Percentiles rank a stretch among this genome's conserved stretches.
Evolutionary conservation across 2,888 invertebrate genomes (phyloP).

Genomic region (Watsonalla cultraria): DNA sequence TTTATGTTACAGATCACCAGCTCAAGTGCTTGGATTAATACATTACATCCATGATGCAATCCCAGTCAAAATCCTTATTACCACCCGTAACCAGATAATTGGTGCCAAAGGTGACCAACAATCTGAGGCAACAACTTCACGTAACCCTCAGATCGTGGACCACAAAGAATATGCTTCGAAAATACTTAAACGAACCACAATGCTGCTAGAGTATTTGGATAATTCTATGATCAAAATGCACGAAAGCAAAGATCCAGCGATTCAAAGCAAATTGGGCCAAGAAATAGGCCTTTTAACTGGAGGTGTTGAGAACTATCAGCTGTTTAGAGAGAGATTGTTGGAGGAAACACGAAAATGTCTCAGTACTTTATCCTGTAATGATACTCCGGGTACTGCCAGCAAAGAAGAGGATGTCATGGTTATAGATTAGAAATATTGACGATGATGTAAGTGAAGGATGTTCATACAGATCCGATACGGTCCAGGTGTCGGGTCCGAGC

Average conservation of each 20-base stretch:
- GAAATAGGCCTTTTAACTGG: constrained; percentile 52
- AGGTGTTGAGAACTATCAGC: constrained; percentile 31
- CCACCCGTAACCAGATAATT: constrained; percentile 38
- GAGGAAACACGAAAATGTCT: constrained; percentile 33
- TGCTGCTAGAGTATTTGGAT: constrained; percentile 50
- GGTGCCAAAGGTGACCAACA: constrained; percentile 29
- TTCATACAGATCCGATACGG: background rate
- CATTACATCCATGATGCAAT: constrained; percentile 59
- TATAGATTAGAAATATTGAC: constrained; percentile 17
- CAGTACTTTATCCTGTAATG: constrained; percentile 13
- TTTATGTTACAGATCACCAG: constrained; percentile 47
- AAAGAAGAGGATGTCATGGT: constrained; percentile 20
- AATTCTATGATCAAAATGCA: constrained; percentile 52
- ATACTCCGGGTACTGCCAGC: constrained; percentile 1
- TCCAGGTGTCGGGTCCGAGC: too few species aligned
- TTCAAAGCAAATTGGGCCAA: constrained; percentile 38
- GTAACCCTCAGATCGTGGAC: constrained; percentile 12
- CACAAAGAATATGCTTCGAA: constrained; percentile 35
- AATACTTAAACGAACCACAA: constrained; percentile 36
- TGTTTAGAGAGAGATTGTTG: constrained; percentile 41
- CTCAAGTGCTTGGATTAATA: constrained; percentile 54
- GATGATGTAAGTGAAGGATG: constrained; percentile 9
- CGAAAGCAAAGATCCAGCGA: constrained; percentile 34
- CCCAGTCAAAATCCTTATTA: constrained; percentile 47
- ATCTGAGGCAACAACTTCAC: constrained; percentile 20